phyloP scores from a whole-genome alignment of 2,888 invertebrate genomes.

The Drosophila mettleri region DNA sequence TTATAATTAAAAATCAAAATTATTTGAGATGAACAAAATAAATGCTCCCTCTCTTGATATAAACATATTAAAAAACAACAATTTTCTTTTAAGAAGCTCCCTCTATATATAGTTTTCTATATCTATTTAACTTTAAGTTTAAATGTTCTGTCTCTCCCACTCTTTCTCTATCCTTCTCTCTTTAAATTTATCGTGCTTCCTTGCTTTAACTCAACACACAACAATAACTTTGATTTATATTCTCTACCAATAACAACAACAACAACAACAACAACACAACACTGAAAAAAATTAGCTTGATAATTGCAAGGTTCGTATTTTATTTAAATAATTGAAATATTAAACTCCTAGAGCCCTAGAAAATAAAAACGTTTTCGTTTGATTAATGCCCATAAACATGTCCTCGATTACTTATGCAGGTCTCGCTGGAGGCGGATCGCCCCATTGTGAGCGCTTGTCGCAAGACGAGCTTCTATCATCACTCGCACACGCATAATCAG shows the following conservation, averaged over 20 bases:
- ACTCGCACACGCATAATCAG: conserved; percentile 82
- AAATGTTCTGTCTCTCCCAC: conserved; percentile 33
- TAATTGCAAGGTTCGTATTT: conserved; percentile 75
- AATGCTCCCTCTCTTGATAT: too few species aligned
- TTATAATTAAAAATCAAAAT: too few species aligned
- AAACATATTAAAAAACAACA: background rate
- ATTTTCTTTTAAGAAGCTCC: background rate
- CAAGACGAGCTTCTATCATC: conserved; percentile 83
- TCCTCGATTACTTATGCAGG: conserved; percentile 75
- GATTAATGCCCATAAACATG: conserved; percentile 24
- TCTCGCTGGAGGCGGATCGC: conserved; percentile 84
- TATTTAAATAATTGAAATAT: background rate
- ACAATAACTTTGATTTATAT: conserved; percentile 32
- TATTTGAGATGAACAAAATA: too few species aligned
- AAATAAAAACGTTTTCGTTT: background rate
- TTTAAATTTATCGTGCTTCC: conserved; percentile 19
- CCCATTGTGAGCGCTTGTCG: conserved; percentile 84
- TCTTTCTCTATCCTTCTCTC: conserved; percentile 23
- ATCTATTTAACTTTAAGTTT: conserved; percentile 44
- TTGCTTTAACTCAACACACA: conserved; percentile 16
- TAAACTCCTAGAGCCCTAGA: background rate
- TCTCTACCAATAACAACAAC: conserved; percentile 31
- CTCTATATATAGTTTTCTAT: conserved; percentile 11
- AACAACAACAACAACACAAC: conserved; percentile 29
- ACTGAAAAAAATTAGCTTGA: conserved; percentile 67